Conservation (phyloP, 2,888 invertebrate species). For the Plutella xylostella region DNA sequence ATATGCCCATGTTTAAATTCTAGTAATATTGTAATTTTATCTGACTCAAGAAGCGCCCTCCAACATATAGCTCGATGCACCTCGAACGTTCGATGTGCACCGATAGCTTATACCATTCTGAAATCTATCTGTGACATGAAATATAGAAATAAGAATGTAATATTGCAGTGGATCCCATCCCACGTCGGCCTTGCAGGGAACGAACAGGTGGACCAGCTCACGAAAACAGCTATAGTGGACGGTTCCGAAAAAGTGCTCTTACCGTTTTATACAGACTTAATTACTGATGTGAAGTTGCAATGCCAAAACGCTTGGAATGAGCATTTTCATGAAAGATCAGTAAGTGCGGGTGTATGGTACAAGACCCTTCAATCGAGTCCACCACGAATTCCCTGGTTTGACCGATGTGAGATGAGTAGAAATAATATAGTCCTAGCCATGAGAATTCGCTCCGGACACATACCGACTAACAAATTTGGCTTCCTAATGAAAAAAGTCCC, state of each 20-base stretch:
- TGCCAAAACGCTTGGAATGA: too few relatives aligned
- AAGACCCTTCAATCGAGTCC: not conserved
- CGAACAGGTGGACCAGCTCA: not conserved
- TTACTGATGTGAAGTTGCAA: too few relatives aligned
- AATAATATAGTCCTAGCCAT: not conserved
- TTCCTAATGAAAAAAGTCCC: not conserved
- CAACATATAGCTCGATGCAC: not conserved
- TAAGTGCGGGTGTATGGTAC: not conserved
- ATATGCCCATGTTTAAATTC: not conserved
- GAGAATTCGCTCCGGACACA: not conserved
- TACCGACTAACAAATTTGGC: too few relatives aligned
- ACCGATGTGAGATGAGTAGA: not conserved
- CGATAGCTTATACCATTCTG: not conserved
- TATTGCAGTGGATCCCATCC: not conserved
- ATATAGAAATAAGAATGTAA: not conserved
- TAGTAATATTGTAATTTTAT: not conserved
- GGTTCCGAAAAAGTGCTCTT: too few relatives aligned
- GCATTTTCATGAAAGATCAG: too few relatives aligned
- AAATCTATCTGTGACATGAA: not conserved
- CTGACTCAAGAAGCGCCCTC: not conserved
- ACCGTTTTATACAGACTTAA: too few relatives aligned
- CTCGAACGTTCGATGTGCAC: not conserved
- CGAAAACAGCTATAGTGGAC: too few relatives aligned
- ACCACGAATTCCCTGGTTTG: not conserved
- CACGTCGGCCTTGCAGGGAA: too few relatives aligned